A percentile compares a stretch with the other conserved stretches of the same genome.
These are phyloP conservation scores for Clarias fuscus DNA, from an alignment of 2,797 vertebrate species.

Conservation along the genomic window DNA sequence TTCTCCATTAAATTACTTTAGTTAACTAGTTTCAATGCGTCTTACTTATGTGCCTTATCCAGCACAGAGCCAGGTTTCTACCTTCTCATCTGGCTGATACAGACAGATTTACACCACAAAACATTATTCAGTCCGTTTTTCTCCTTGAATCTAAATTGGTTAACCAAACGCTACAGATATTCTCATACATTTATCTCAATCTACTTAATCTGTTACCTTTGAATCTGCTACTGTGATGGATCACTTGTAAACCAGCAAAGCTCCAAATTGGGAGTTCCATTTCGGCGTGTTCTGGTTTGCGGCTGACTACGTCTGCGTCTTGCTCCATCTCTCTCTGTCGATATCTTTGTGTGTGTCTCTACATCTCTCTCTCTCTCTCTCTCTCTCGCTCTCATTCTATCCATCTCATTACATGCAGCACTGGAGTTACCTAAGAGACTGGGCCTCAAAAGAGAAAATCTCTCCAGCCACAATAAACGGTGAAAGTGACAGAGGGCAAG, in stretches of 20 bases:
- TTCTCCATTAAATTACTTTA: background rate
- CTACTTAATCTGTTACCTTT: conserved; percentile 41
- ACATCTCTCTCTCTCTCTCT: conserved; percentile 61
- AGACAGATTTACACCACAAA: background rate
- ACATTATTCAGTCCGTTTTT: background rate
- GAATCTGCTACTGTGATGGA: conserved; percentile 13
- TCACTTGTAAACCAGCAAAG: conserved; percentile 32
- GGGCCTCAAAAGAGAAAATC: conserved; percentile 80
- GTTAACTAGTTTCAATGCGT: background rate
- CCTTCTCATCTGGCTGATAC: conserved; percentile 5
- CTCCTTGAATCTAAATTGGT: background rate
- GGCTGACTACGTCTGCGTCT: conserved; percentile 62
- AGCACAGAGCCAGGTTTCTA: background rate
- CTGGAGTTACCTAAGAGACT: conserved; percentile 83
- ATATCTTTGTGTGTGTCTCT: conserved; percentile 49
- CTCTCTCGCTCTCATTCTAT: conserved; percentile 66
- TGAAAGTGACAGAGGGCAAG: conserved; percentile 76
- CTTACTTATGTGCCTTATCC: background rate
- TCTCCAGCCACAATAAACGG: conserved; percentile 78
- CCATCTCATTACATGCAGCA: conserved; percentile 83
- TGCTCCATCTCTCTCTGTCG: conserved; percentile 33
- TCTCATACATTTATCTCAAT: conserved; percentile 15
- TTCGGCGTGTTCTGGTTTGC: conserved; percentile 59
- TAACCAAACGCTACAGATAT: background rate
- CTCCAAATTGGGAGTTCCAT: conserved; percentile 39